Evolutionary conservation across 1,140 invertebrate species (phyloP).

Genomic region (Gonatopus flavifemur): DNA sequence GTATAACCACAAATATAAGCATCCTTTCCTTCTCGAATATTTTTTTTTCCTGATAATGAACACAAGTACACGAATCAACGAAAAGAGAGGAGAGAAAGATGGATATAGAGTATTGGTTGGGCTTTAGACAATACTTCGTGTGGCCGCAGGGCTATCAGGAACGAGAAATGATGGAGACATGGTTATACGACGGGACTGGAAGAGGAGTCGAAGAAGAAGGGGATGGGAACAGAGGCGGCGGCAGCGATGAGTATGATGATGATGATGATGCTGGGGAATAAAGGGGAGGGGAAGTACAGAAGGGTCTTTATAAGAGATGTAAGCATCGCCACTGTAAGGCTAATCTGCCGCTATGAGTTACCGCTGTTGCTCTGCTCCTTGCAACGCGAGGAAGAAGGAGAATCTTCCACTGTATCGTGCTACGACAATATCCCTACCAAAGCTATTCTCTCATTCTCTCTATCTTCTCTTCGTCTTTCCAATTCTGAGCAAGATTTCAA

Average conservation of each 20-base stretch:
- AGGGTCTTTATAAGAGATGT: conserved; percentile 52
- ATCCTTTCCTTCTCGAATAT: conserved; percentile 43
- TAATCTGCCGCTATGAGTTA: conserved; percentile 56
- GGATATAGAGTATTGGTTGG: conserved; percentile 47
- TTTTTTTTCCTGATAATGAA: conserved; percentile 51
- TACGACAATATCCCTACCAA: conserved; percentile 48
- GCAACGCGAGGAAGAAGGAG: conserved; percentile 48
- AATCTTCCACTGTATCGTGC: too few species aligned
- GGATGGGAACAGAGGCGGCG: conserved; percentile 12
- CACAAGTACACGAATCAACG: conserved; percentile 53
- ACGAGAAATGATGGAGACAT: conserved; percentile 43
- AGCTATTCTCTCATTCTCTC: conserved; percentile 21
- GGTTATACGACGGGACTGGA: conserved; percentile 25
- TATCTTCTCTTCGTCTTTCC: conserved; percentile 16
- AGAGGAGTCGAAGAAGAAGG: conserved; percentile 25
- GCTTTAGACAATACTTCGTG: conserved; percentile 51
- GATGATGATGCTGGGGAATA: conserved; percentile 25
- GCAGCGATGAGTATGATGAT: too few species aligned
- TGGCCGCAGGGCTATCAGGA: conserved; percentile 55
- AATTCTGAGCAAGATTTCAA: conserved; percentile 17
- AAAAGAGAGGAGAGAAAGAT: conserved; percentile 2
- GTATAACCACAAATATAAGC: too few species aligned
- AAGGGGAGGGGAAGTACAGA: conserved; percentile 29
- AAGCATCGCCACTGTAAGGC: conserved; percentile 55
- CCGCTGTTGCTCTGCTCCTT: too few species aligned